Base-by-base conservation (phyloP, 2,888 invertebrate species). In the Amblyteles armatorius region DNA sequence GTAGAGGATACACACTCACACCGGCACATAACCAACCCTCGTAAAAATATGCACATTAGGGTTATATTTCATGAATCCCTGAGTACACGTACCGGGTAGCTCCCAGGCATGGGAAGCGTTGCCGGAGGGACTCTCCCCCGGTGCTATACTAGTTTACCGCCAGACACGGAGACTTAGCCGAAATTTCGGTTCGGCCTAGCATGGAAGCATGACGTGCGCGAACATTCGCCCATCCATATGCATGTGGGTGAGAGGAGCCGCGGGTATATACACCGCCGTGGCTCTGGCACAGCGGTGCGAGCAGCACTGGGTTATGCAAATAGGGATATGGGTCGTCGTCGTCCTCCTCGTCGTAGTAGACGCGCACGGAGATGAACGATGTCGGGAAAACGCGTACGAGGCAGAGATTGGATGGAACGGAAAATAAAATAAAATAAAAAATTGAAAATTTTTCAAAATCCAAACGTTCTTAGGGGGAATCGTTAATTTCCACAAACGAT, bases 161-260 rank as follows among this genome's bases (percentile, higher is more conserved):
- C 79, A 72, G 65, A 80, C 76, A 71, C 55, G 76, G 80, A 84
- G 80, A 73, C 77, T 84, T 84, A 63, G 84, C 72, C 68, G 80
- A 84, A 84, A 84, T 81, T 44, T 73, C 22, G 72, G 72, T 73
- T 81, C 77, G 80, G 69, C 63, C 79, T 76, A 76, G 55, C 69
- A 63, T 76, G 83, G 77, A 68, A 73, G 77, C 68, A 77, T 80
- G 76, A 77, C 67, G 77, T 50, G 78, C 44, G 63, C 76, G 68
- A 78, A 78, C 79, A 57, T 84, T 81, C 68, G 80, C 22, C 68
- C 81, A 84, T 84, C 80, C 84, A 81, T 81, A 84, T 84, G 84
- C 80, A 84, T 84, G 77, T 52, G 78, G 72, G 33, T 79, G 11
- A 73, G 76, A 57, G 57, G 50, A 55, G 36, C 76, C 36, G 67